phyloP scores from a whole-genome alignment of 2,888 invertebrate species.

The Platycheirus albimanus region DNA sequence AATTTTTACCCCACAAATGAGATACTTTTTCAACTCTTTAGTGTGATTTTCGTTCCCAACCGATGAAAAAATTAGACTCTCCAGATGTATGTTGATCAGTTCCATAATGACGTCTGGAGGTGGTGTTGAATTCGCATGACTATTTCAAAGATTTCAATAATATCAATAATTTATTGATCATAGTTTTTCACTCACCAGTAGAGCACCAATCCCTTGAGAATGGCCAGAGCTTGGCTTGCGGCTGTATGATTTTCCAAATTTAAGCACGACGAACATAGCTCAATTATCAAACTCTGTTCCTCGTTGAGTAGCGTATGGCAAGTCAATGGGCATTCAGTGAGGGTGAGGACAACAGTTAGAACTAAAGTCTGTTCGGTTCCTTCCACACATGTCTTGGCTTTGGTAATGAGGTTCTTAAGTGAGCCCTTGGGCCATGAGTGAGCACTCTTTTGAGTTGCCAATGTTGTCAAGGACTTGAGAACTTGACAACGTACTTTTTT shows the following conservation, averaged over 20 bases:
- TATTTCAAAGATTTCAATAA: slow-evolving; percentile 8
- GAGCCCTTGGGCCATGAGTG: slow-evolving; percentile 90
- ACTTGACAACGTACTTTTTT: slow-evolving; percentile 87
- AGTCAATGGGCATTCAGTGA: slow-evolving; percentile 81
- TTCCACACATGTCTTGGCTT: slow-evolving; percentile 80
- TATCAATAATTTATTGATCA: background rate
- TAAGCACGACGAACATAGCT: slow-evolving; percentile 80
- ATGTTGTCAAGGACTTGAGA: slow-evolving; percentile 86
- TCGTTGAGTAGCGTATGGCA: slow-evolving; percentile 80
- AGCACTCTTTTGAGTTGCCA: slow-evolving; percentile 88
- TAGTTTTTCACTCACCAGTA: slow-evolving; percentile 72
- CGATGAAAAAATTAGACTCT: slow-evolving; percentile 81
- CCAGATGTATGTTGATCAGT: slow-evolving; percentile 81
- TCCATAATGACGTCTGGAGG: slow-evolving; percentile 79
- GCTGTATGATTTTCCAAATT: slow-evolving; percentile 81
- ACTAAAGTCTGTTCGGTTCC: slow-evolving; percentile 81
- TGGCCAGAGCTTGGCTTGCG: slow-evolving; percentile 81
- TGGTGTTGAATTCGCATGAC: slow-evolving; percentile 75
- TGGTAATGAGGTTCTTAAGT: slow-evolving; percentile 79
- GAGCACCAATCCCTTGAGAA: slow-evolving; percentile 78
- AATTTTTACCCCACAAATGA: slow-evolving; percentile 88
- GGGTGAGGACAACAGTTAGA: slow-evolving; percentile 80
- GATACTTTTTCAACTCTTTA: slow-evolving; percentile 80
- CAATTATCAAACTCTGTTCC: slow-evolving; percentile 79
- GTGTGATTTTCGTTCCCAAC: slow-evolving; percentile 79